Conservation (phyloP, 23 tunicate genomes). For the Corella eumyota region DNA sequence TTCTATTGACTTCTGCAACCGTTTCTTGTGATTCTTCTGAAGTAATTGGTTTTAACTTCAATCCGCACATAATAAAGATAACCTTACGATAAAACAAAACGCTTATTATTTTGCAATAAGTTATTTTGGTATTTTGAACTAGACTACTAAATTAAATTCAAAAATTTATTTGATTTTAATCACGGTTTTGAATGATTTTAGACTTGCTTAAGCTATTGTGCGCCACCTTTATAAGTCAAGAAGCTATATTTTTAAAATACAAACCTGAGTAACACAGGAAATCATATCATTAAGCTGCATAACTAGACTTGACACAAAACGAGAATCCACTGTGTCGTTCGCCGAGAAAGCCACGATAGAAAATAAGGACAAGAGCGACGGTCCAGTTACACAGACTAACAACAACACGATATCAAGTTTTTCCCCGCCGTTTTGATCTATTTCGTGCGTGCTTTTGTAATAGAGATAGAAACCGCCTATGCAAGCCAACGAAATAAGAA, state of each 20-base stretch:
- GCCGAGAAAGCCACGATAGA: too few species aligned
- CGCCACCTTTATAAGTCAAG: too few species aligned
- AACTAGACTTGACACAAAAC: too few species aligned
- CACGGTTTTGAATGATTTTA: too few species aligned
- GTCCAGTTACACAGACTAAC: slow-evolving; percentile 32
- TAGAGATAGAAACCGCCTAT: slow-evolving; percentile 45
- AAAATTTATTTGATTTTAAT: too few species aligned
- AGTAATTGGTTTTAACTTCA: slow-evolving; percentile 26
- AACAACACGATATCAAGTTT: slow-evolving; percentile 49
- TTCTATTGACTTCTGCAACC: slow-evolving; percentile 23
- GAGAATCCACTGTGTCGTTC: too few species aligned
- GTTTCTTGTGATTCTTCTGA: slow-evolving; percentile 30
- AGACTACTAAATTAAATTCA: too few species aligned
- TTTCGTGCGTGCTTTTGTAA: slow-evolving; percentile 10
- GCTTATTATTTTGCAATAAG: too few species aligned
- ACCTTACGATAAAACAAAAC: slow-evolving; percentile 20
- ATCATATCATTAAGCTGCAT: slow-evolving; percentile 24
- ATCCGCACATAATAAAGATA: slow-evolving; percentile 23
- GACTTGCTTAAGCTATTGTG: too few species aligned
- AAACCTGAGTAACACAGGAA: slow-evolving; percentile 29
- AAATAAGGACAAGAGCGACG: slow-evolving; percentile 25
- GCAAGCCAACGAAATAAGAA: slow-evolving; percentile 22
- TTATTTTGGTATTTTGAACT: too few species aligned
- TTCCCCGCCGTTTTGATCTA: slow-evolving; percentile 11
- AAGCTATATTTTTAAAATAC: not conserved